Evolutionary conservation across 2,888 invertebrate species (phyloP), one percentile per base, ranked within the genome.

Genomic region (Drosophila phalerata): DNA sequence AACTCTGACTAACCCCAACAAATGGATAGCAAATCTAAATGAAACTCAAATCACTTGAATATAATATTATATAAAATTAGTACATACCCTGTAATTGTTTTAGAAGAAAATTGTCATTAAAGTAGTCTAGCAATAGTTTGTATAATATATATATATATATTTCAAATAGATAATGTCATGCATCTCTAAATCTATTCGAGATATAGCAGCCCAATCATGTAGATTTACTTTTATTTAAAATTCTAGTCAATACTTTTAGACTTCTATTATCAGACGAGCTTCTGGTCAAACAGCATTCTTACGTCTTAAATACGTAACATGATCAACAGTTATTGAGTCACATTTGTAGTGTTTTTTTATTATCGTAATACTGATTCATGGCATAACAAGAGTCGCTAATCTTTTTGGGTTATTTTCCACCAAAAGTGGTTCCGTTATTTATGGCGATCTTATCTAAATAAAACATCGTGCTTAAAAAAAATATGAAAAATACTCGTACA

Each of bases 361-460:
- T 17, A 10, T 19, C 45, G 25, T 47, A 30, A 28, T 10, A 11
- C 19, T 53, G 38, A 52, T 38, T 52, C 22, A 38, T 55, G 11
- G 5, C n/a, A 19, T 32, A 30, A 19, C n/a, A n/a, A 17, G 2
- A 19, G 5, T 40, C 0, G 38, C 22, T 62, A 37, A 74, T 74
- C 42, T 40, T 37, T 2, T 25, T 32, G 25, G 19, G 62, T 58
- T 69, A 63, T 74, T 69, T 74, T 68, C 57, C 47, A 51, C 42
- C 25, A 38, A n/a, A 37, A 37, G 5, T 25, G 30, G 19, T 34
- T 48, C 5, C 10, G 13, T 6, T 17, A 42, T 45, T 53, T 49
- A 48, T 45, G 19, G 30, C 32, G 51, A 74, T 68, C 58, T 73
- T 73, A 73, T 66, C 73, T 40, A 25, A n/a, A 13, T 38, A 19